phyloP scores from a whole-genome alignment of 2,797 vertebrate genomes.

The Rhabdomys pumilio region DNA sequence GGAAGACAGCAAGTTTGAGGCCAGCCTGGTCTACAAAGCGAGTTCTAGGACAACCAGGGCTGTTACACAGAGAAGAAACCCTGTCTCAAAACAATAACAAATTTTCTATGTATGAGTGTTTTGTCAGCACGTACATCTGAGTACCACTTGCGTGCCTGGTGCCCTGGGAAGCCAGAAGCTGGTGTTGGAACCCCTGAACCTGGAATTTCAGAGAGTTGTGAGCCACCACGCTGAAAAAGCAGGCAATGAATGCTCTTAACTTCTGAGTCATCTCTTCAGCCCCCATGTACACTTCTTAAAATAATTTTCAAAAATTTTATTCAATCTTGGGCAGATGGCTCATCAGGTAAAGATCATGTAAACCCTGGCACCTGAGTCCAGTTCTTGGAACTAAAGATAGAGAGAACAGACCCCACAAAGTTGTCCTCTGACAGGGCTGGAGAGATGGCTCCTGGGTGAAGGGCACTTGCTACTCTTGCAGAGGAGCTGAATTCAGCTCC shows the following conservation, averaged over 20 bases:
- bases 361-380: neutral
- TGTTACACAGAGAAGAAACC: neutral
- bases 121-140: neutral
- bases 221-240: neutral
- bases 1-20: neutral
- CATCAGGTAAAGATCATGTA: neutral
- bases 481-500: neutral
- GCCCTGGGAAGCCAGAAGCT: neutral
- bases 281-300: neutral
- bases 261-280: neutral
- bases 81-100: neutral
- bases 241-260: neutral
- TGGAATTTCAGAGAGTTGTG: neutral
- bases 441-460: neutral
- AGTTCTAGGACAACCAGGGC: neutral
- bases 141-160: neutral
- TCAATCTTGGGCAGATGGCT: neutral
- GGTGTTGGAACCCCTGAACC: neutral
- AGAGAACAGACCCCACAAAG: neutral
- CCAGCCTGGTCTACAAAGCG: neutral
- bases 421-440: neutral
- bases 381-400: neutral
- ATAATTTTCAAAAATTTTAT: neutral
- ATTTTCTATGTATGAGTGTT: neutral
- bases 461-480: neutral